Evolutionary conservation across 1,140 invertebrate genomes (phyloP), one percentile per base, ranked within the genome.

Genomic region (Schmidtea mediterranea): DNA sequence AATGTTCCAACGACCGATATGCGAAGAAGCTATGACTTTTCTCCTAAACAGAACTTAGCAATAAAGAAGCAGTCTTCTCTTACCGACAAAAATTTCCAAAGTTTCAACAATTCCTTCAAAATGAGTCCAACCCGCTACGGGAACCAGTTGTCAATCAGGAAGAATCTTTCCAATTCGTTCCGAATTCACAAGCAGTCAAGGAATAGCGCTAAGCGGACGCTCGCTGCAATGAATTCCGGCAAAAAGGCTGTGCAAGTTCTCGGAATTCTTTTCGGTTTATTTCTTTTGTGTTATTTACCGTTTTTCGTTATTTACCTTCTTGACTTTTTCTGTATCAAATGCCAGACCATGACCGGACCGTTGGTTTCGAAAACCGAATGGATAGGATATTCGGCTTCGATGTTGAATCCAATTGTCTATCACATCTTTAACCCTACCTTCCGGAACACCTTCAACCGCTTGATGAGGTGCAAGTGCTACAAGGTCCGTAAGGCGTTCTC

Each of bases 341-440:
- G 52, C 49, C 26, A 26, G 36, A 41, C 23, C 18, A 48, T 53
- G 49, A 37, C 46, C 2, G 15, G 15, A 32, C 10, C 16, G 12
- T 37, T 18, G 38, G 23, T 48, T 12, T 13, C 23, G 5, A 32
- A 13, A 32, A 9, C 23, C 10, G 53, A 54, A 26, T 57, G 56
- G 56, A 41, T 57, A 1, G 56, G 50, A n/a, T 56, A 56, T 43
- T 45, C 26, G 36, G 54, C 52, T 3, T 57, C 56, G n/a, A 51
- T 55, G 45, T 19, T 57, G 10, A 57, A 57, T 49, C 56, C 55
- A 18, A 52, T 57, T 50, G 56, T 57, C 21, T 56, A 56, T 41
- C 54, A 53, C 22, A 51, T 57, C 26, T 56, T 57, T 46, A 56
- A 55, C 46, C 53, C 53, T 15, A 49, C 50, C 36, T 56, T 57